These are phyloP conservation scores for Andrena camellia DNA, from an alignment of 2,888 invertebrate species.

Conservation along the genomic window DNA sequence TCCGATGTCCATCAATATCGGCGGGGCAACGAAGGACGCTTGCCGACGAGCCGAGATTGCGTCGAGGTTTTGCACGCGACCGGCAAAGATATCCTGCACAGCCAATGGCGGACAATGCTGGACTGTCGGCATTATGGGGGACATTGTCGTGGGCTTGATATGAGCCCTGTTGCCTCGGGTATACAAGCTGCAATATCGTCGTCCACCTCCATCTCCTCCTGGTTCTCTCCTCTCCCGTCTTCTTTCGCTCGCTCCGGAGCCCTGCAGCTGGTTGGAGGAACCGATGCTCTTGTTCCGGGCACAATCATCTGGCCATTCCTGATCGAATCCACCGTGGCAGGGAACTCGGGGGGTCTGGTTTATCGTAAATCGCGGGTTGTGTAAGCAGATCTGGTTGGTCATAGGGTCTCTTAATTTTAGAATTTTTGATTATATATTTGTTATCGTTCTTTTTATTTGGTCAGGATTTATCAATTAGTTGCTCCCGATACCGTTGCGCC, in stretches of 20 bases:
- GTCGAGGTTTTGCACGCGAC: constrained; percentile 66
- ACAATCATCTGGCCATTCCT: too few species aligned
- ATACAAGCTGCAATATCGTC: constrained; percentile 82
- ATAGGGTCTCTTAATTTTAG: too few species aligned
- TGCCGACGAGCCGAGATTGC: constrained; percentile 54
- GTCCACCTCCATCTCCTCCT: constrained; percentile 23
- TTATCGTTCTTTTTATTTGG: not conserved
- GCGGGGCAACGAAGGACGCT: constrained; percentile 25
- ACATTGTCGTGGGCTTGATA: constrained; percentile 80
- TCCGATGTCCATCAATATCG: constrained; percentile 64
- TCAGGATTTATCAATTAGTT: constrained; percentile 14
- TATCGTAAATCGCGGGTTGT: too few species aligned
- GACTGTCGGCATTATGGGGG: constrained; percentile 81
- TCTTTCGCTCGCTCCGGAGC: not conserved
- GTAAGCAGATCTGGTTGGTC: too few species aligned
- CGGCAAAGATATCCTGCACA: constrained; percentile 70
- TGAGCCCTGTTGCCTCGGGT: constrained; percentile 81
- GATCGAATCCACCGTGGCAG: too few species aligned
- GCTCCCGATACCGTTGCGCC: not conserved
- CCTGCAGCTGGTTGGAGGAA: not conserved
- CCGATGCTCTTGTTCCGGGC: too few species aligned
- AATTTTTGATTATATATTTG: too few species aligned
- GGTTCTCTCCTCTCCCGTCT: constrained; percentile 14
- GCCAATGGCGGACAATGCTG: constrained; percentile 80
- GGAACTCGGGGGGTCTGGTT: too few species aligned